Conservation (phyloP, 30 jellyfish, hydroid and myxozoan genomes). For the Aurelia aurita region DNA sequence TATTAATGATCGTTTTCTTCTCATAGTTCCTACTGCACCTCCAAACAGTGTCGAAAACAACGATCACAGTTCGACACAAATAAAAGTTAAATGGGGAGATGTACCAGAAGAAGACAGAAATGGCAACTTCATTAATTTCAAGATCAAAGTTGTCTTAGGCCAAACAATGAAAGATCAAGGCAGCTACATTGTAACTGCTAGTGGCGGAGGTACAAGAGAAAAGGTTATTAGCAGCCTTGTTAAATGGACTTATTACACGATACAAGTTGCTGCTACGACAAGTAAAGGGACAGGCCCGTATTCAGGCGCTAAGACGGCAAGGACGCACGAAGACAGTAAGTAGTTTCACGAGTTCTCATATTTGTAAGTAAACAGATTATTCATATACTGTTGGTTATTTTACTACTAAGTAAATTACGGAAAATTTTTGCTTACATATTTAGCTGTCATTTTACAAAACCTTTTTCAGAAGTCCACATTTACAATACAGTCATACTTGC, state of each 20-base stretch:
- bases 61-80: slow-evolving; percentile 17
- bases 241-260: slow-evolving; percentile 61
- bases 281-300: slow-evolving; percentile 53
- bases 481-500: too few relatives aligned
- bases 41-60: slow-evolving; percentile 10
- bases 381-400: background rate
- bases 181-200: slow-evolving; percentile 3
- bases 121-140: slow-evolving; percentile 57
- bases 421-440: too few relatives aligned
- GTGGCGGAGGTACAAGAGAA: background rate
- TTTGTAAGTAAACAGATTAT: background rate
- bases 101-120: slow-evolving; percentile 49
- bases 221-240: background rate
- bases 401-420: too few relatives aligned
- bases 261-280: slow-evolving; percentile 63
- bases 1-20: too few relatives aligned
- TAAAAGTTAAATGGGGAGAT: slow-evolving; percentile 20
- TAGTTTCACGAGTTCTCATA: background rate
- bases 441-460: too few relatives aligned
- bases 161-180: background rate
- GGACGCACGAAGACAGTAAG: slow-evolving; percentile 63
- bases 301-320: slow-evolving; percentile 25
- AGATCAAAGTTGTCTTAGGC: slow-evolving; percentile 46
- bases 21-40: slow-evolving; percentile 68
- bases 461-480: too few relatives aligned